A percentile compares a stretch with the other conserved stretches of the same genome.
Evolutionary conservation across 1,140 invertebrate genomes (phyloP).

Genomic region (Harlomillsia oculata): DNA sequence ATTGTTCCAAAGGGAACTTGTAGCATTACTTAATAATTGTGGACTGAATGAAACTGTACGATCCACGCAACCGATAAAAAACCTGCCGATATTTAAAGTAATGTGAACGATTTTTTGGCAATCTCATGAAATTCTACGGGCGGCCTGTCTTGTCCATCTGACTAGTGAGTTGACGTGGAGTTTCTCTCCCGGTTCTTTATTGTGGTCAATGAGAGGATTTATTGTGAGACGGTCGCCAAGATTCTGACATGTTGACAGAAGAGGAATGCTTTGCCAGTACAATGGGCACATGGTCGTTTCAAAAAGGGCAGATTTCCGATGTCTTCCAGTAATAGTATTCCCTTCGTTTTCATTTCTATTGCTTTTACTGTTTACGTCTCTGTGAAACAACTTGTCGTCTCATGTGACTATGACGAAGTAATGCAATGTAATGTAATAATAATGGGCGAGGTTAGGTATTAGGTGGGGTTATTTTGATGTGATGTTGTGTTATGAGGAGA

Average conservation of each 20-base stretch:
- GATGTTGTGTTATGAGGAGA: constrained; percentile 10
- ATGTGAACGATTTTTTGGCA: no score
- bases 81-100: no score
- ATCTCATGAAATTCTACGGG: no score
- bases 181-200: constrained; percentile 12
- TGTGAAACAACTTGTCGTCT: no score
- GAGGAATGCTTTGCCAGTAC: neutral
- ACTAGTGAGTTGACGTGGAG: constrained; percentile 1
- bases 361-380: neutral
- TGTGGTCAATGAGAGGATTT: constrained; percentile 28
- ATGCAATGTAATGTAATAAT: constrained; percentile 24
- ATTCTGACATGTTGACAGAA: constrained; percentile 33
- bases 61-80: no score
- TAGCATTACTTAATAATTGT: no score
- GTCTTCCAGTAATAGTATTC: neutral
- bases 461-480: constrained; percentile 18
- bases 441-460: constrained; percentile 27
- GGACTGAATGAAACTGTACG: no score
- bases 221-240: constrained; percentile 33
- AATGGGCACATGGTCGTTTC: neutral
- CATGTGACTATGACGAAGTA: constrained; percentile 12
- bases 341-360: constrained; percentile 9
- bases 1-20: no score
- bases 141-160: neutral
- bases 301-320: constrained; percentile 2